Evolutionary conservation across 2,888 invertebrate genomes (phyloP).

Genomic region (Scrobipalpa costella): DNA sequence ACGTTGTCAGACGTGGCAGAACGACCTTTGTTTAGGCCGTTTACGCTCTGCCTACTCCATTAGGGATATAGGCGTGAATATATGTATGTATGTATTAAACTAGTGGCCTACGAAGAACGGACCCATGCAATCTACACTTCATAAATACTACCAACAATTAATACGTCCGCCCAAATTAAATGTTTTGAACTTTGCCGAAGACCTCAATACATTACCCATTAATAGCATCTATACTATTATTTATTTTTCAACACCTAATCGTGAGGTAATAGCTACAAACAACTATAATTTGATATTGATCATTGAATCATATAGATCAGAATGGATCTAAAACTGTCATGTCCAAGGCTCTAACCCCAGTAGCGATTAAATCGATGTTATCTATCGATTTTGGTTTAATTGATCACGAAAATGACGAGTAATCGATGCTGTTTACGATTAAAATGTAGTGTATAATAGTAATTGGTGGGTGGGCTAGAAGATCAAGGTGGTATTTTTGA

Average conservation of each 20-base stretch:
- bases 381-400: slow-evolving; percentile 11
- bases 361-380: slow-evolving; percentile 13
- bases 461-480: slow-evolving; percentile 12
- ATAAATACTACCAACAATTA: not conserved
- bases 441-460: slow-evolving; percentile 1
- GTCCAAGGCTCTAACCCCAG: slow-evolving; percentile 16
- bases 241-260: slow-evolving; percentile 21
- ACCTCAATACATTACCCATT: slow-evolving; percentile 2
- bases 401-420: slow-evolving; percentile 14
- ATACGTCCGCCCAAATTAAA: not conserved
- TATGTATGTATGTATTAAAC: too few relatives aligned
- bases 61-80: too few relatives aligned
- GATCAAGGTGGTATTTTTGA: slow-evolving; percentile 7
- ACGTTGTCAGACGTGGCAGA: too few relatives aligned
- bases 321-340: slow-evolving; percentile 25
- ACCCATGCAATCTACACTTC: too few relatives aligned
- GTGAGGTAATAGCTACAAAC: slow-evolving; percentile 8
- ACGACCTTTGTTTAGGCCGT: too few relatives aligned
- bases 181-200: slow-evolving; percentile 8
- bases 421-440: slow-evolving; percentile 5
- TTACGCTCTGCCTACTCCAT: too few relatives aligned
- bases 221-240: slow-evolving; percentile 9
- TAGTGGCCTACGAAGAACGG: not conserved
- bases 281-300: slow-evolving; percentile 24
- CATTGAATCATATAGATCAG: slow-evolving; percentile 22